Conservation (phyloP, 2,113 vertebrate species). For the Rafetus swinhoei region DNA sequence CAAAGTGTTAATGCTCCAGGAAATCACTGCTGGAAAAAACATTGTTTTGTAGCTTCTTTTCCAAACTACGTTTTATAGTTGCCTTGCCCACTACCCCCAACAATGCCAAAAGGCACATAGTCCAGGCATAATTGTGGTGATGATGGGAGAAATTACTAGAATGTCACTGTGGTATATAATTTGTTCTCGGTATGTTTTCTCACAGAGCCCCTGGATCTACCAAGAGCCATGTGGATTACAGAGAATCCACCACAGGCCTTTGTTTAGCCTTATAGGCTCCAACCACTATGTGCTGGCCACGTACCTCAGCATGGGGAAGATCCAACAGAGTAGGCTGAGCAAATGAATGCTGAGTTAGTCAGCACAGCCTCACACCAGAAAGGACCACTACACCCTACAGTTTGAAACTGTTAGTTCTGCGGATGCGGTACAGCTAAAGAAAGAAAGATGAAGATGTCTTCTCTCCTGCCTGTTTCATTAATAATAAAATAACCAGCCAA, state of each 20-base stretch:
- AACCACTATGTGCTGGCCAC: accelerated
- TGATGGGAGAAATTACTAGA: background rate
- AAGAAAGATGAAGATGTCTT: background rate
- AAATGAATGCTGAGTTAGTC: background rate
- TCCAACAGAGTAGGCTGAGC: background rate
- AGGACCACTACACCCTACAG: background rate
- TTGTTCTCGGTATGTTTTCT: background rate
- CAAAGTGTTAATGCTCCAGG: background rate
- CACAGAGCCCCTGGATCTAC: background rate
- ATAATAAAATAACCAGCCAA: background rate
- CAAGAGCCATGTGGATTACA: background rate
- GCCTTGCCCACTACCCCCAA: background rate
- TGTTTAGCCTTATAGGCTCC: background rate
- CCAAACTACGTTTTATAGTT: background rate
- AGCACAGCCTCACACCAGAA: background rate
- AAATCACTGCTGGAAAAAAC: background rate
- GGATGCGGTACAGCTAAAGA: background rate
- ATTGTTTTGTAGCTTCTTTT: background rate
- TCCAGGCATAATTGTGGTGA: accelerated
- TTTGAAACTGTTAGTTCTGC: background rate
- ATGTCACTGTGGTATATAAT: background rate
- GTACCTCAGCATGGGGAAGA: accelerated
- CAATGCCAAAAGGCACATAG: background rate
- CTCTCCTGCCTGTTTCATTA: background rate
- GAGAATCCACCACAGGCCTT: background rate